A percentile compares a stretch with the other conserved stretches of the same genome.
Conservation (phyloP, 2,888 invertebrate species). For the Emmelina monodactyla region DNA sequence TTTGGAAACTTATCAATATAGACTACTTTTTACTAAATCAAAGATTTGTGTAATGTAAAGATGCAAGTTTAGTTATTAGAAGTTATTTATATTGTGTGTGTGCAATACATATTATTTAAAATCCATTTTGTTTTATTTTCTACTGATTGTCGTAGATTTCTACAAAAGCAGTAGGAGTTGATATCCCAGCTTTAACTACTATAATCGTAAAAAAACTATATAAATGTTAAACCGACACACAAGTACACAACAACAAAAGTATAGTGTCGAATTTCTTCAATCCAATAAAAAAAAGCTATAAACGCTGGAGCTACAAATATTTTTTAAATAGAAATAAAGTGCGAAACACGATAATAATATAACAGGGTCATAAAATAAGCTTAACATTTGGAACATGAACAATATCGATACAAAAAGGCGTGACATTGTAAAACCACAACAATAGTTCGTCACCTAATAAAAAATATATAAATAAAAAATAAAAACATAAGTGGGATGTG, state of each 20-base stretch:
- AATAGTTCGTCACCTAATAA: neutral
- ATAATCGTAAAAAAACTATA: too few species aligned
- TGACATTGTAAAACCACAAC: neutral
- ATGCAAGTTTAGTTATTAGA: too few species aligned
- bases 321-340: neutral
- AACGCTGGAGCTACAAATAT: neutral
- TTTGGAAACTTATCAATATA: too few species aligned
- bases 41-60: too few species aligned
- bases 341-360: neutral
- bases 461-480: neutral
- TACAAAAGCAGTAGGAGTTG: too few species aligned
- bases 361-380: neutral
- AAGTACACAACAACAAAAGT: neutral
- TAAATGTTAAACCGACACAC: too few species aligned
- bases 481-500: slow-evolving; percentile 26
- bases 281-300: slow-evolving; percentile 4
- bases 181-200: too few species aligned
- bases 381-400: neutral
- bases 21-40: too few species aligned
- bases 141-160: too few species aligned
- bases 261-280: neutral
- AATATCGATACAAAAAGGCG: neutral
- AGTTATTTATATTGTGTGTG: too few species aligned
- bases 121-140: too few species aligned
- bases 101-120: too few species aligned